These are phyloP conservation scores for Bombyx mandarina DNA, from an alignment of 1,140 invertebrate genomes.

Conservation along the genomic window DNA sequence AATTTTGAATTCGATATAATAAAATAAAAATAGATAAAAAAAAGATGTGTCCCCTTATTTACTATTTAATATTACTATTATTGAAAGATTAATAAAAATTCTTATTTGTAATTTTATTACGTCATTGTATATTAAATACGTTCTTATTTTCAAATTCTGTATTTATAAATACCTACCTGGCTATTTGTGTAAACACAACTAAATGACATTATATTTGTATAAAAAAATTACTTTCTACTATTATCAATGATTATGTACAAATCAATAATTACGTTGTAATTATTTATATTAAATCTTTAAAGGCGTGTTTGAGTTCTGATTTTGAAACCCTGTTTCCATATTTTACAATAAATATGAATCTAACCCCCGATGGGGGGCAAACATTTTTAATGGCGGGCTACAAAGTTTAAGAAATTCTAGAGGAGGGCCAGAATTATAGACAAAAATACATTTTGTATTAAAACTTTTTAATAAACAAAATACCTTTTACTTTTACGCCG, in stretches of 20 bases:
- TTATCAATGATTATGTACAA: conserved; percentile 63
- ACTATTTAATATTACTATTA: conserved; percentile 2
- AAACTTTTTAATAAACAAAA: too few relatives aligned
- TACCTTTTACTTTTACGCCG: too few relatives aligned
- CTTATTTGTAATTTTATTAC: background rate
- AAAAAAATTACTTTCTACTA: conserved; percentile 50
- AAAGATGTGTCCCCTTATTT: background rate
- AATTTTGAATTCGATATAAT: too few relatives aligned
- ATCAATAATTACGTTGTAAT: conserved; percentile 54
- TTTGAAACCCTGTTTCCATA: background rate
- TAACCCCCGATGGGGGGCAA: too few relatives aligned
- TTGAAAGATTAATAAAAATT: background rate
- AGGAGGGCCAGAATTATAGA: too few relatives aligned
- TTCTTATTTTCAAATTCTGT: conserved; percentile 39
- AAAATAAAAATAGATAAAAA: too few relatives aligned
- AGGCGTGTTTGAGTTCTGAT: conserved; percentile 22
- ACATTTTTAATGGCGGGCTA: too few relatives aligned
- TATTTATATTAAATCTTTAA: conserved; percentile 68
- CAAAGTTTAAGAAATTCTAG: too few relatives aligned
- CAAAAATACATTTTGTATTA: too few relatives aligned
- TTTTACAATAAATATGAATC: too few relatives aligned
- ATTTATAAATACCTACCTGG: conserved; percentile 19
- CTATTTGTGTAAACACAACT: conserved; percentile 39
- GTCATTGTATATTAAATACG: conserved; percentile 1
- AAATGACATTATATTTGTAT: conserved; percentile 61